phyloP scores from a whole-genome alignment of 2,888 invertebrate species.

The Dolomedes plantarius region DNA sequence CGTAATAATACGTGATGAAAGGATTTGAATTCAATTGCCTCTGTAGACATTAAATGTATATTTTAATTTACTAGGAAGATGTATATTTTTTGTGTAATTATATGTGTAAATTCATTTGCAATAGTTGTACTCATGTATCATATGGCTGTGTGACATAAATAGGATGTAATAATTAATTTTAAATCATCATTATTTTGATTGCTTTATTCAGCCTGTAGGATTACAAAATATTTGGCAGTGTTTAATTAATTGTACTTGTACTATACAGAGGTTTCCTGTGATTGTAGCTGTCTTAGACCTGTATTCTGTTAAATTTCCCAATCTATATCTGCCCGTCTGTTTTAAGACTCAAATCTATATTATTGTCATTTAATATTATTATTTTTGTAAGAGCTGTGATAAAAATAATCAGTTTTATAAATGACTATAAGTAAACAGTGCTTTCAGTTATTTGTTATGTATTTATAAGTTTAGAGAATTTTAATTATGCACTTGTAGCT shows the following conservation, averaged over 20 bases:
- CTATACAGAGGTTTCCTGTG: not conserved
- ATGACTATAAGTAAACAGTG: not conserved
- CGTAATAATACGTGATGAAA: too few relatives aligned
- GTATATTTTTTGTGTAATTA: too few relatives aligned
- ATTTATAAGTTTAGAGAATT: slow-evolving; percentile 1
- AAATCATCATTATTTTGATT: too few relatives aligned
- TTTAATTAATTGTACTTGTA: not conserved
- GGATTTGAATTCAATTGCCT: too few relatives aligned
- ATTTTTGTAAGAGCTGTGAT: slow-evolving; percentile 8
- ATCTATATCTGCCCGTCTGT: not conserved
- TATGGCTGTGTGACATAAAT: too few relatives aligned
- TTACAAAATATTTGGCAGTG: too few relatives aligned
- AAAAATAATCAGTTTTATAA: not conserved
- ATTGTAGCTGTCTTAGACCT: slow-evolving; percentile 1
- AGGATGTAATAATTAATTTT: too few relatives aligned
- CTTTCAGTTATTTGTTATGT: not conserved
- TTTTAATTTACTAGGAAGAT: too few relatives aligned
- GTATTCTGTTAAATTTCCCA: not conserved
- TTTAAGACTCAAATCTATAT: not conserved
- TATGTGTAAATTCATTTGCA: too few relatives aligned
- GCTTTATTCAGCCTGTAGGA: too few relatives aligned
- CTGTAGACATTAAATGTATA: too few relatives aligned
- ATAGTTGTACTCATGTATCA: too few relatives aligned
- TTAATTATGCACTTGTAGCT: not conserved
- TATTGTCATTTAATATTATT: not conserved